Base-by-base conservation (phyloP, 1,140 invertebrate genomes). In the Schlechtendalia chinensis region DNA sequence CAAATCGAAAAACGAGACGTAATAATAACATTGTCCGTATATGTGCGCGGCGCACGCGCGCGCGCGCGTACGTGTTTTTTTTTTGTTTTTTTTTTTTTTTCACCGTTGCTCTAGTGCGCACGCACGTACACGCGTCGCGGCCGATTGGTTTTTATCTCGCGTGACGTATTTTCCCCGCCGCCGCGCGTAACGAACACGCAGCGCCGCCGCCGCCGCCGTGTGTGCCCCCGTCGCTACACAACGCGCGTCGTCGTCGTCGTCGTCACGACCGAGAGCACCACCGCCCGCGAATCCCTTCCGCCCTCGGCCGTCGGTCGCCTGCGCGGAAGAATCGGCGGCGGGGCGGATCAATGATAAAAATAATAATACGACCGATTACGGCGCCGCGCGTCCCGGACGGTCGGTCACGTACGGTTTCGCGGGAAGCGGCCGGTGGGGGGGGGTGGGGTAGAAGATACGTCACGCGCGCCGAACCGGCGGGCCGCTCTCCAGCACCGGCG, bases 341-440 rank as follows among this genome's bases (percentile, higher is more conserved):
- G 56, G 32, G 61, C 14, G 75, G 75, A 79, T 79, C 75, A 79
- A 79, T 79, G 75, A 79, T 79, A 79, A 79, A 79, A 79, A 79
- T 79, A 79, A 79, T 4, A 61, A 61, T 59, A 77, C 74, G 1
- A 24, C 74, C 17, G n/a, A 59, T 56, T 56, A 59, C 72, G 24
- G 17, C 22, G 29, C 54, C 29, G n/a, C n/a, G 19, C 53, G 72
- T 39, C 22, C 72, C 14, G 53, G 54, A 17, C 12, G 53, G 29
- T 47, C 58, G 39, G 39, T 63, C 58, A 53, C 75, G 75, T 79
- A 79, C 58, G 75, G 14, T 11, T 58, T 17, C 29, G 39, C n/a
- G n/a, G 19, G 32, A 39, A 4, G 32, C n/a, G n/a, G n/a, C n/a
- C n/a, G n/a, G n/a, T n/a, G n/a, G n/a, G n/a, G n/a, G n/a, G n/a